Base-by-base conservation (phyloP, 2,113 vertebrate species). In the Siphamia tubifer region DNA sequence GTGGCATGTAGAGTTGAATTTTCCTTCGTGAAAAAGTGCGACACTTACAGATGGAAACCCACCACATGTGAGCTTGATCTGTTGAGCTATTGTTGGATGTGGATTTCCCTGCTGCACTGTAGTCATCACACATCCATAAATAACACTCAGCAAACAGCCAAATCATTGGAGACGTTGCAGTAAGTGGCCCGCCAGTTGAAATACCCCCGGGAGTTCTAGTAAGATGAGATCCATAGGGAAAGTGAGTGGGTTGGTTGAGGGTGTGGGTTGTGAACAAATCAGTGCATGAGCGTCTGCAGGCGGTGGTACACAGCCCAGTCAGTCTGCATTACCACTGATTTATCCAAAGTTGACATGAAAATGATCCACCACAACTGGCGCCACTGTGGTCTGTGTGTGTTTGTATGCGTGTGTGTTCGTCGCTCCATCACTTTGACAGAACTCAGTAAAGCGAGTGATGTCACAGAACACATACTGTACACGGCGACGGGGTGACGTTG, bases 351-450 rank as follows among this genome's bases (percentile, higher is more conserved):
- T 66, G 71, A 78, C 57, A 51, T 57, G 32, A 77, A 77, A 63
- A 77, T 58, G 30, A 83, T 81, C 61, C 67, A 70, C 74, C 71
- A 63, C 78, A 73, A 63, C 71, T 82, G 73, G 75, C 60, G 54
- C 72, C 63, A 12, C 70, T 56, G 58, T 68, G 32, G 45, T 57
- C 24, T 54, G 19, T 15, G 9, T 25, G 2, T 30, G 56, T 31
- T 32, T 27, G 39, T 32, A 31, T 39, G 30, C 35, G 51, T 54
- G 35, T 38, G 36, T 64, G 40, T 52, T 15, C 8, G 25, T 38
- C 7, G 10, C 43, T 36, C 20, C 25, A 32, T 45, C 47, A 27
- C 54, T 36, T 16, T 43, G 32, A 49, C 4, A 12, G 19, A 15
- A 45, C 55, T 40, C 19, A 71, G 67, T 72, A 47, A 34, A n/a